Evolutionary conservation across 2,113 vertebrate species (phyloP).

Genomic region (Glaucidium brasilianum): DNA sequence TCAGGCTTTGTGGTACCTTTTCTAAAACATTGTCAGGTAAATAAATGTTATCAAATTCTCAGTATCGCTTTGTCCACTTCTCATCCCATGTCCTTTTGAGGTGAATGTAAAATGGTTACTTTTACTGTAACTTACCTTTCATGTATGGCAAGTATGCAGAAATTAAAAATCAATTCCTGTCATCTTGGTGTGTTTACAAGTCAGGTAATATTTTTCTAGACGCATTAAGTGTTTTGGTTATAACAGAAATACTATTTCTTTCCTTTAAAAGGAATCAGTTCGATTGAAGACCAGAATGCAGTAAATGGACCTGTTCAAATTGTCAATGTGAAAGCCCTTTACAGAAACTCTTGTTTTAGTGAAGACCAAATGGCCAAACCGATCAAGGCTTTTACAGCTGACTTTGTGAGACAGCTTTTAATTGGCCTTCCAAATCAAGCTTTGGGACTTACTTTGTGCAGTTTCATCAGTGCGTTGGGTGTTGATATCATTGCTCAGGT

Average conservation of each 20-base stretch:
- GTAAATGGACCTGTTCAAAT: conserved; percentile 88
- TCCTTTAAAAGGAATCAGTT: conserved; percentile 70
- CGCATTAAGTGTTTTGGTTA: not conserved
- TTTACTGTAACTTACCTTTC: not conserved
- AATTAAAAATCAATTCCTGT: not conserved
- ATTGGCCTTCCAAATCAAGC: conserved; percentile 96
- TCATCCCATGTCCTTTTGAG: not conserved
- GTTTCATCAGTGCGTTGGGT: conserved; percentile 89
- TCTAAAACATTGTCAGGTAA: conserved; percentile 93
- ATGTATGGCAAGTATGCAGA: not conserved
- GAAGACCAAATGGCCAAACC: conserved; percentile 97
- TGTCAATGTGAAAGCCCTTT: conserved; percentile 85
- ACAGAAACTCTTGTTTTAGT: conserved; percentile 85
- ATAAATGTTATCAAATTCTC: not conserved
- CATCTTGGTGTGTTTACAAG: not conserved
- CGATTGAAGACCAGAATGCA: conserved; percentile 83
- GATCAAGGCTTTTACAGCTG: conserved; percentile 95
- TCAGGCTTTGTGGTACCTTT: conserved; percentile 91
- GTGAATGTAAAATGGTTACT: not conserved
- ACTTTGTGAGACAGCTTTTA: conserved; percentile 94
- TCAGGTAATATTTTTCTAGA: not conserved
- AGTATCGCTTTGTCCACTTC: not conserved
- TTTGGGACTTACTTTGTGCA: conserved; percentile 90
- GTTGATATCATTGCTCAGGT: conserved; percentile 93
- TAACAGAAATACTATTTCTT: not conserved